phyloP scores from a whole-genome alignment of 2,113 vertebrate species.

The Microtus ochrogaster region DNA sequence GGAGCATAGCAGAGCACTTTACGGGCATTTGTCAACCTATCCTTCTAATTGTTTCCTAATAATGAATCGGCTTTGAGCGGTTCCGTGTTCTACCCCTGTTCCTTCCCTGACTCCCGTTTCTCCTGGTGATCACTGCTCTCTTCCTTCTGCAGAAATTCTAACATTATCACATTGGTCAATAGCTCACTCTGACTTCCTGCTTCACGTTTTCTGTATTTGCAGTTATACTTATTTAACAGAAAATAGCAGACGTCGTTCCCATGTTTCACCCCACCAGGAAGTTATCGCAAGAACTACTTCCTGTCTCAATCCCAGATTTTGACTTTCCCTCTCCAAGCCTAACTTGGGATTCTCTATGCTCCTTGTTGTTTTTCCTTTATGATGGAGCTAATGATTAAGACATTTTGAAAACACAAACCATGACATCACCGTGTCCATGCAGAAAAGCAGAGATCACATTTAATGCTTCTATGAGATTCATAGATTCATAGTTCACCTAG shows the following conservation, averaged over 20 bases:
- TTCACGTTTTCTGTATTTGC: not conserved
- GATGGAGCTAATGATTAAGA: not conserved
- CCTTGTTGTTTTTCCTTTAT: not conserved
- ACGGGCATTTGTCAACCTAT: conserved; percentile 67
- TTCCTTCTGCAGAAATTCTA: not conserved
- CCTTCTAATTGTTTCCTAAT: conserved; percentile 72
- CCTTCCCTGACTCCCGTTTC: conserved; percentile 7
- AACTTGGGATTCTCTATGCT: not conserved
- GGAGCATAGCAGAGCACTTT: not conserved
- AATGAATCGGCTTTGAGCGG: conserved; percentile 74
- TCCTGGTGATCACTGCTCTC: not conserved
- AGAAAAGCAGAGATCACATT: not conserved
- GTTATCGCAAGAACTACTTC: not conserved
- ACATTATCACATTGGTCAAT: not conserved
- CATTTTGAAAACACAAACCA: not conserved
- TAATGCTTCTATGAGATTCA: not conserved
- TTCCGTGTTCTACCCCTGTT: not conserved
- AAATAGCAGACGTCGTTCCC: not conserved
- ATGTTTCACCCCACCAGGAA: not conserved
- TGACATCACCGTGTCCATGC: not conserved
- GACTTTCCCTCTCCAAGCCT: not conserved
- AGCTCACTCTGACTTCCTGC: not conserved
- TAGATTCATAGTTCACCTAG: not conserved
- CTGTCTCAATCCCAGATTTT: not conserved
- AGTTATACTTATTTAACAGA: not conserved